Evolutionary conservation across 1,140 invertebrate genomes (phyloP), one percentile per base, ranked within the genome.

Genomic region (Halotydeus destructor): DNA sequence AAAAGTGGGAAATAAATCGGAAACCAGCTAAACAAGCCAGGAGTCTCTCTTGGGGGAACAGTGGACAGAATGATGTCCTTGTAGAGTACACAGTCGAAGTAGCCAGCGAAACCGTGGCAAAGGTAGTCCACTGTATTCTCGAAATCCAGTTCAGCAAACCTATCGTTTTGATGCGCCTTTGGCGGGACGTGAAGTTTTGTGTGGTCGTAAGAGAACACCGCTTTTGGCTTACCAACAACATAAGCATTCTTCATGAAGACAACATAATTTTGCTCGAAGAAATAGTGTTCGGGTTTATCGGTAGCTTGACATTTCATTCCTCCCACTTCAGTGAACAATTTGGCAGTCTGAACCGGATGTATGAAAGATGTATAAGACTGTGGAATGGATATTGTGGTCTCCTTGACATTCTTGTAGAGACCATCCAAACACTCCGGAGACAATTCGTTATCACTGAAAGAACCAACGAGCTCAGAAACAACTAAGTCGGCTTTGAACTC

Each of bases 401-500:
- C 69, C 66, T 83, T 88, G 0, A 96, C 60, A 49, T 88, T 78
- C 31, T 74, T 70, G 52, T 86, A 74, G 11, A 85, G 86, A 5
- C 89, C 88, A 67, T 98, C 88, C 11, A 99, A 67, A 64, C 93
- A 98, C 62, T 99, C 94, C 0, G 94, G 94, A 1, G 85, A 93
- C 1, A 99, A 68, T 65, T 99, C 94, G 61, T 99, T 99, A 58
- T 98, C 91, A 16, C 88, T 89, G 68, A 98, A 97, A 8, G 91
- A 97, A 4, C 94, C 82, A 6, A 99, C 65, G 14, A 99, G 64
- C 65, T 99, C 94, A 8, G 88, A 96, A 1, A 99, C 78, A 24
- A 99, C 61, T 47, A 99, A 88, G 61, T 99, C 93, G 1, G 88
- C 85, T 54, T 77, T 71, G 11, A 38, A 32, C 11, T 67, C 62